Conservation (phyloP, 2,888 invertebrate genomes). For the Rhimphoctona megacephalus region DNA sequence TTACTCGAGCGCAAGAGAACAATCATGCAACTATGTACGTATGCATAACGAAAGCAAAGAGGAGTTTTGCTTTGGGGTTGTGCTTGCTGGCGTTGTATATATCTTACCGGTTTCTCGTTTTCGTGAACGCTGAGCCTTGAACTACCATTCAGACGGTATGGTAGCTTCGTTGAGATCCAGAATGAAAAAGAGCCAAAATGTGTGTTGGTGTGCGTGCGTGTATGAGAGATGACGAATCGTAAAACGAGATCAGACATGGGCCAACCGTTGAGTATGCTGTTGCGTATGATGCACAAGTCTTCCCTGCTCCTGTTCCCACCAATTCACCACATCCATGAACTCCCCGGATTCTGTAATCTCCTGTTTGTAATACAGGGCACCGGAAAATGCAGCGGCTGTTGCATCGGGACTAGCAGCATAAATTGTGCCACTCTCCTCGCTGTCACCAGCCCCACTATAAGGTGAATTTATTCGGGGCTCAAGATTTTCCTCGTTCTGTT, state of each 20-base stretch:
- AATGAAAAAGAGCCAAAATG: slow-evolving; percentile 9
- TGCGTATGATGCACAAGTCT: slow-evolving; percentile 80
- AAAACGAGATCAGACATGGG: slow-evolving; percentile 80
- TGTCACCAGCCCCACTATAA: slow-evolving; percentile 79
- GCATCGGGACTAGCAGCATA: slow-evolving; percentile 80
- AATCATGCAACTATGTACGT: slow-evolving; percentile 32
- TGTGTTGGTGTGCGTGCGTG: slow-evolving; percentile 1
- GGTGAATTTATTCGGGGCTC: slow-evolving; percentile 79
- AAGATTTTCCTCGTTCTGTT: slow-evolving; percentile 79
- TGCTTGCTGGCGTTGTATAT: slow-evolving; percentile 19
- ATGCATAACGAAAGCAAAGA: neutral
- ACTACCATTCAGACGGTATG: slow-evolving; percentile 1
- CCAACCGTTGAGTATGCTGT: slow-evolving; percentile 81
- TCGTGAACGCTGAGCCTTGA: slow-evolving; percentile 36
- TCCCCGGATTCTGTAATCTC: slow-evolving; percentile 81
- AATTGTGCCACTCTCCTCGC: slow-evolving; percentile 80
- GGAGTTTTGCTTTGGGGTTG: slow-evolving; percentile 2
- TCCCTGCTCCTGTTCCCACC: slow-evolving; percentile 84
- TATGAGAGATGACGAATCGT: slow-evolving; percentile 41
- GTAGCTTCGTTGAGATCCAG: slow-evolving; percentile 25
- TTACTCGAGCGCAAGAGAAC: slow-evolving; percentile 17
- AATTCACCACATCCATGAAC: slow-evolving; percentile 84
- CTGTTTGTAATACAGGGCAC: slow-evolving; percentile 82
- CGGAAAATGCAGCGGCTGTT: slow-evolving; percentile 74
- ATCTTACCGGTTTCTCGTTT: slow-evolving; percentile 64